Evolutionary conservation across 2,888 invertebrate genomes (phyloP).

Genomic region (Thereva nobilitata): DNA sequence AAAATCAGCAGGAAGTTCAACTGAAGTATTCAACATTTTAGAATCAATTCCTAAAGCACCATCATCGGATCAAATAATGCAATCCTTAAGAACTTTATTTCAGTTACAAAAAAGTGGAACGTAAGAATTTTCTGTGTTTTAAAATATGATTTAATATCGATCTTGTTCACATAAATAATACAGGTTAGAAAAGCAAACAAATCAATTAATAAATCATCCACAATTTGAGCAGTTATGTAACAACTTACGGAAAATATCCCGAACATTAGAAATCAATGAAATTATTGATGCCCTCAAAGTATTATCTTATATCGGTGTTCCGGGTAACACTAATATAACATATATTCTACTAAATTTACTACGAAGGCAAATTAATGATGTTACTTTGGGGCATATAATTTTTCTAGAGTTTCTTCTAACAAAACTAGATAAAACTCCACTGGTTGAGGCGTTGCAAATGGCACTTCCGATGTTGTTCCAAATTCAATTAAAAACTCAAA

Average conservation of each 20-base stretch:
- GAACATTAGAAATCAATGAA: conserved; percentile 61
- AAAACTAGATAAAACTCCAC: conserved; percentile 61
- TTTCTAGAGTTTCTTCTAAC: conserved; percentile 66
- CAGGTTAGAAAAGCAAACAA: conserved; percentile 55
- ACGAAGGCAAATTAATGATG: conserved; percentile 64
- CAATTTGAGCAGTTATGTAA: conserved; percentile 65
- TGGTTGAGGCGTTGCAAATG: conserved; percentile 66
- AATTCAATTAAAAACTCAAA: conserved; percentile 63
- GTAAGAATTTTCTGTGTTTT: too few relatives aligned
- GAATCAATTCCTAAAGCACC: conserved; percentile 46
- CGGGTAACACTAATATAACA: conserved; percentile 63
- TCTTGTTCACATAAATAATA: conserved; percentile 43
- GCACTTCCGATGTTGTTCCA: conserved; percentile 72
- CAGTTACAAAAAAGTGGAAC: conserved; percentile 62
- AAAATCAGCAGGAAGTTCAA: conserved; percentile 35
- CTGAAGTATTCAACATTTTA: conserved; percentile 35
- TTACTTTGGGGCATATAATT: conserved; percentile 66
- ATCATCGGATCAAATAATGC: conserved; percentile 63
- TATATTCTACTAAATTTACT: conserved; percentile 69
- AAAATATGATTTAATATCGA: not conserved
- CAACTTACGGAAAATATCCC: conserved; percentile 62
- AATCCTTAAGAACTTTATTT: conserved; percentile 63
- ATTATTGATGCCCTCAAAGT: conserved; percentile 65
- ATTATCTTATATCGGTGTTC: conserved; percentile 63
- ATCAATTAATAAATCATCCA: conserved; percentile 61